Evolutionary conservation across 2,113 vertebrate species (phyloP).

Genomic region (Lota lota): DNA sequence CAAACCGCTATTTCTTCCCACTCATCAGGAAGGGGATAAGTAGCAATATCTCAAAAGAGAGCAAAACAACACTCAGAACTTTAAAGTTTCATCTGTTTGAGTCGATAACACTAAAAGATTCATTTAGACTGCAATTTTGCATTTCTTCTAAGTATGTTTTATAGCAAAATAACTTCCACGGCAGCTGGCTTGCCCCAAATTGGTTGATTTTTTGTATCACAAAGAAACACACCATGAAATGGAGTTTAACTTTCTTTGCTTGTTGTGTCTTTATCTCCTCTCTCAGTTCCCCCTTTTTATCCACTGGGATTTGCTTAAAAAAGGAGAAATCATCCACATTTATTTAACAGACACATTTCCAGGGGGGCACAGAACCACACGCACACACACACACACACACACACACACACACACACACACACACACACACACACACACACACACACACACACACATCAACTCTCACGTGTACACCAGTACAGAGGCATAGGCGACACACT

Average conservation of each 20-base stretch:
- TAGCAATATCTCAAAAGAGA: no score
- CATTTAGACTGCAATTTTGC: constrained; percentile 15
- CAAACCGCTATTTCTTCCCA: no score
- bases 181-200: constrained; percentile 23
- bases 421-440: not conserved
- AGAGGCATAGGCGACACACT: not conserved
- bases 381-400: not conserved
- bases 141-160: constrained; percentile 20
- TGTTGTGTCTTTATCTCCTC: constrained; percentile 13
- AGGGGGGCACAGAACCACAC: constrained; percentile 11
- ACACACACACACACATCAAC: not conserved
- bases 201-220: constrained; percentile 25
- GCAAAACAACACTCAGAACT: no score
- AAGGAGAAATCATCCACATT: constrained; percentile 21
- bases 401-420: not conserved
- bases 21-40: no score
- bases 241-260: constrained; percentile 26
- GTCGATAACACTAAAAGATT: not conserved
- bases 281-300: constrained; percentile 15
- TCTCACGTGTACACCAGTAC: constrained; percentile 5
- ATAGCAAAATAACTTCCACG: constrained; percentile 12
- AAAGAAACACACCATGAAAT: constrained; percentile 19
- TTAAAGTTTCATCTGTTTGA: not conserved
- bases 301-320: constrained; percentile 23
- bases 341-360: constrained; percentile 27